Evolutionary conservation across 2,888 invertebrate genomes (phyloP).

Genomic region (Pyrochroa serraticornis): DNA sequence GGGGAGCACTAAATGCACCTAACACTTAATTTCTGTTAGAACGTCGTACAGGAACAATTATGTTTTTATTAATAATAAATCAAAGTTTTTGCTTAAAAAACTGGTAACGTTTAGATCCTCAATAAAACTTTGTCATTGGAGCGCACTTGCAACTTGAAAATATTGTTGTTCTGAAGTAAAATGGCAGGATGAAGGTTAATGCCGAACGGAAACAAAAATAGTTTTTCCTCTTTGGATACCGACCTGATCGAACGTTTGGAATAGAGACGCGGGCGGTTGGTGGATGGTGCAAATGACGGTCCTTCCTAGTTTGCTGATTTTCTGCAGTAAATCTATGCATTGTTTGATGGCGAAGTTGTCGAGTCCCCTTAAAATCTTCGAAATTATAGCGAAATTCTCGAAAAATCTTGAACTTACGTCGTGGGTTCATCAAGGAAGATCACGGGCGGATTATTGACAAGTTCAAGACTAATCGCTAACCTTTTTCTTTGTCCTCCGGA

Average conservation of each 20-base stretch:
- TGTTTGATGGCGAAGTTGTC: slow-evolving; percentile 77
- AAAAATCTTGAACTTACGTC: slow-evolving; percentile 63
- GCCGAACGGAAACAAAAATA: too few species aligned
- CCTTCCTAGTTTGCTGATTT: slow-evolving; percentile 72
- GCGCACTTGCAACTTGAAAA: too few species aligned
- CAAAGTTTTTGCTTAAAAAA: too few species aligned
- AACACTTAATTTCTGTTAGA: too few species aligned
- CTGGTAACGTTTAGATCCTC: too few species aligned
- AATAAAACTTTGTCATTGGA: too few species aligned
- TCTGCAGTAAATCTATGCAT: slow-evolving; percentile 71
- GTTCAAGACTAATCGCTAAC: slow-evolving; percentile 76
- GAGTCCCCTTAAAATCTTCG: slow-evolving; percentile 64
- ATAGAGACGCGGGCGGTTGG: slow-evolving; percentile 79
- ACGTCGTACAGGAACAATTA: too few species aligned
- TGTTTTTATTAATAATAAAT: too few species aligned
- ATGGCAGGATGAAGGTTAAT: too few species aligned
- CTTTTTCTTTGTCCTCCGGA: slow-evolving; percentile 82
- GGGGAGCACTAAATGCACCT: too few species aligned
- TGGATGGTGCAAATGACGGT: slow-evolving; percentile 82
- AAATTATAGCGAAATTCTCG: neutral
- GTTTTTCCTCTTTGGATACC: slow-evolving; percentile 9
- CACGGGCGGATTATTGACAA: slow-evolving; percentile 83
- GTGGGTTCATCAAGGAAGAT: slow-evolving; percentile 85
- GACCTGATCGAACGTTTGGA: slow-evolving; percentile 75
- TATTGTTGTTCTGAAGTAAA: too few species aligned